A percentile compares a stretch with the other conserved stretches of the same genome.
Conservation (phyloP, 30 jellyfish, hydroid and myxozoan species). For the Sanderia malayensis region DNA sequence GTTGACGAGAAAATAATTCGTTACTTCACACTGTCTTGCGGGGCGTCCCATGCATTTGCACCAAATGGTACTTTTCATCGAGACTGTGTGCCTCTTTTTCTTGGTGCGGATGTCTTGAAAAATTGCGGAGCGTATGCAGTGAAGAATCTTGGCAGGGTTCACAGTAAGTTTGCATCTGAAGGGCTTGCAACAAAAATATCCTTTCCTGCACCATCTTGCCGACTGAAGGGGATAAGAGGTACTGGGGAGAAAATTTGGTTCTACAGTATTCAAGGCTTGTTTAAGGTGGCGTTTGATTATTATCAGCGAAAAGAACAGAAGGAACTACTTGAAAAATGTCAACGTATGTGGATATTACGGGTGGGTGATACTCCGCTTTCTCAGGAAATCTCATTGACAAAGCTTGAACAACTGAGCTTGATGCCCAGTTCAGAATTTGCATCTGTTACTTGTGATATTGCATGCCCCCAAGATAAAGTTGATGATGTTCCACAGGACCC, state of each 20-base stretch:
- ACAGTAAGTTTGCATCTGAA: conserved; percentile 13
- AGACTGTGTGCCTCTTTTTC: conserved; percentile 26
- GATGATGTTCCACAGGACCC: too few species aligned
- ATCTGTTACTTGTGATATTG: too few species aligned
- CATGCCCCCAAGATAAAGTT: too few species aligned
- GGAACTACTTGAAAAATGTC: conserved; percentile 23
- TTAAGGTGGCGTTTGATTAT: conserved; percentile 50
- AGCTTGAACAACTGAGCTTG: too few species aligned
- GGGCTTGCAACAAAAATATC: conserved; percentile 47
- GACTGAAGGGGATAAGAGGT: conserved; percentile 58
- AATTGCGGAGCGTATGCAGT: conserved; percentile 29
- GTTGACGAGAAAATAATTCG: not conserved
- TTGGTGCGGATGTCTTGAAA: conserved; percentile 59
- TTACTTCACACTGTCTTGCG: not conserved
- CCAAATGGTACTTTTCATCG: not conserved
- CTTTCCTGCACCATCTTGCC: conserved; percentile 33
- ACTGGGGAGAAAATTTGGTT: conserved; percentile 44
- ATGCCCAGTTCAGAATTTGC: too few species aligned
- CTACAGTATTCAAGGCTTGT: conserved; percentile 63
- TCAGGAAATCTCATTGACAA: not conserved
- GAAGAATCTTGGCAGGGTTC: conserved; percentile 56
- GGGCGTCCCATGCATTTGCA: not conserved
- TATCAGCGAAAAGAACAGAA: conserved; percentile 24
- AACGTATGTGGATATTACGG: conserved; percentile 28
- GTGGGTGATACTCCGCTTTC: conserved; percentile 17